These are phyloP conservation scores for Agapornis canus DNA, from an alignment of 2,797 vertebrate genomes.

Conservation along the genomic window DNA sequence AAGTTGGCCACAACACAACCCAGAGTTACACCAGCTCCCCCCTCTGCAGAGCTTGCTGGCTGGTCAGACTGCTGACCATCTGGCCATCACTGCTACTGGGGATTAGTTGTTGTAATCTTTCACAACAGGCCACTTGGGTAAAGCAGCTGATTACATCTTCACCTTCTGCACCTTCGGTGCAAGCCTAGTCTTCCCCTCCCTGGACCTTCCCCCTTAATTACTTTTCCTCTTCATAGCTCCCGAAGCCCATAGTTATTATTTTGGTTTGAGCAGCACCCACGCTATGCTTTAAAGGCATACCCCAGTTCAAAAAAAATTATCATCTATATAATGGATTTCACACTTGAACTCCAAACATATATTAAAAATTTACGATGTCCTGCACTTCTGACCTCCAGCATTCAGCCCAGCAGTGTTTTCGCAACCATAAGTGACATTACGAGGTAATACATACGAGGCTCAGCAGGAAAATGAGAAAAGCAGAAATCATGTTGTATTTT, in stretches of 20 bases:
- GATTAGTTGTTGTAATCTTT: constrained; percentile 55
- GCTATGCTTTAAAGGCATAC: not conserved
- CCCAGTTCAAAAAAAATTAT: constrained; percentile 41
- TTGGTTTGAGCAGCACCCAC: not conserved
- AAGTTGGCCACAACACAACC: not conserved
- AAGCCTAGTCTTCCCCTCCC: not conserved
- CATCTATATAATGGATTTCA: constrained; percentile 53
- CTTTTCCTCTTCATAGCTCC: not conserved
- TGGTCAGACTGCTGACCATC: not conserved
- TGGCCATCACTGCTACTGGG: not conserved
- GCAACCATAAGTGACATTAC: not conserved
- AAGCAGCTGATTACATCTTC: constrained; percentile 55
- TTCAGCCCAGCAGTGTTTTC: constrained; percentile 11
- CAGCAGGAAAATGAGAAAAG: not conserved
- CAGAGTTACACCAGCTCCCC: not conserved
- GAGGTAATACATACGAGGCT: not conserved
- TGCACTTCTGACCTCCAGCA: constrained; percentile 13
- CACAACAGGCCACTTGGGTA: constrained; percentile 36
- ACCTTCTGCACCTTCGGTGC: constrained; percentile 12
- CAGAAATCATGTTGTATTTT: not conserved
- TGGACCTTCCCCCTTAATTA: constrained; percentile 25
- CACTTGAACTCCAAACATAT: constrained; percentile 52
- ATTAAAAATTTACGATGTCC: constrained; percentile 30
- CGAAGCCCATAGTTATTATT: not conserved
- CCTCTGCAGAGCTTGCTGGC: not conserved